Evolutionary conservation across 2,888 invertebrate species (phyloP).

Genomic region (Auanema freiburgensis): DNA sequence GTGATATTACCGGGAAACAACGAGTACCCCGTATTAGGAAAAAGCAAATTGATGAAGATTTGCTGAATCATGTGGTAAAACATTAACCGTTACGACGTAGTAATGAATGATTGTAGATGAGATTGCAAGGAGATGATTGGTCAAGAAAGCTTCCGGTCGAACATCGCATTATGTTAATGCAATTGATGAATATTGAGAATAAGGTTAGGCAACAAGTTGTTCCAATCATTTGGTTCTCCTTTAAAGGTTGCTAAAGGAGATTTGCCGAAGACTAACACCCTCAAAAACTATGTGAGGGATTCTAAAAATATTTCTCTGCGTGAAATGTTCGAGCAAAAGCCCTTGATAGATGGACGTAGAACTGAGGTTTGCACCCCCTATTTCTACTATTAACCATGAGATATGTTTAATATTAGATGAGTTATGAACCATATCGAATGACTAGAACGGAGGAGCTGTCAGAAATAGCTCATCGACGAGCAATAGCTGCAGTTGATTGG

Average conservation of each 20-base stretch:
- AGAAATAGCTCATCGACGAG: conserved; percentile 60
- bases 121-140: conserved; percentile 63
- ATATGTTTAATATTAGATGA: conserved; percentile 43
- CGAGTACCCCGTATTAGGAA: conserved; percentile 60
- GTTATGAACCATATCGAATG: conserved; percentile 60
- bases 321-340: conserved; percentile 62
- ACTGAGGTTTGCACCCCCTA: conserved; percentile 41
- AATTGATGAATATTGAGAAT: conserved; percentile 61
- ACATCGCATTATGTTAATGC: conserved; percentile 59
- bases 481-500: conserved; percentile 63
- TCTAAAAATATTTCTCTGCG: conserved; percentile 52
- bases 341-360: conserved; percentile 44
- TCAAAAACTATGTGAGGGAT: conserved; percentile 23
- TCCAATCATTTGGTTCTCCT: too few species aligned
- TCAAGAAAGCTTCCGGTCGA: conserved; percentile 61
- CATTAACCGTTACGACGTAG: neutral
- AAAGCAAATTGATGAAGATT: conserved; percentile 59
- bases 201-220: conserved; percentile 41
- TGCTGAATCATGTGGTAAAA: conserved; percentile 60
- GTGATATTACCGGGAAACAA: conserved; percentile 62
- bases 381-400: neutral
- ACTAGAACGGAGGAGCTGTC: conserved; percentile 58
- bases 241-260: conserved; percentile 46
- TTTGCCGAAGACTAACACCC: conserved; percentile 14
- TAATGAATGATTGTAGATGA: conserved; percentile 43